Conservation (phyloP, 1,140 invertebrate genomes). For the Bombus waltoni region DNA sequence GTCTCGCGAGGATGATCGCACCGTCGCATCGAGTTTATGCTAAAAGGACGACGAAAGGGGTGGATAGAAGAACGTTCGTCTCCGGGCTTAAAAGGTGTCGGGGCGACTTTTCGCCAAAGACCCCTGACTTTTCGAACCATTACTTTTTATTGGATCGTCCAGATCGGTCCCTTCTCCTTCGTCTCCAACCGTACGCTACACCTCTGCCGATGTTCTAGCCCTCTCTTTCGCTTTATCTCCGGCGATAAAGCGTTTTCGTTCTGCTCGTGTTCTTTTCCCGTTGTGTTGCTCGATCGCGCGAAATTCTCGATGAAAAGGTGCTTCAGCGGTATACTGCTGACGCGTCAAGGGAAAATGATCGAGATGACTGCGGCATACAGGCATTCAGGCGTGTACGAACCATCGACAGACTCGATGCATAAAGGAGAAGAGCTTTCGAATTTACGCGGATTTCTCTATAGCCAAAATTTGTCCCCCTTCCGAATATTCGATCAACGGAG, state of each 20-base stretch:
- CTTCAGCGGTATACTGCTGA: conserved; percentile 51
- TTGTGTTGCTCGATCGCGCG: conserved; percentile 53
- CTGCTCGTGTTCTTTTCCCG: conserved; percentile 35
- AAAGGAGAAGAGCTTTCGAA: neutral
- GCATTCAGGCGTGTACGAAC: neutral
- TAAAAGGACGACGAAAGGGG: conserved; percentile 61
- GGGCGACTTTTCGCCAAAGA: conserved; percentile 76
- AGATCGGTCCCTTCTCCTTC: conserved; percentile 38
- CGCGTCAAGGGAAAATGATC: conserved; percentile 52
- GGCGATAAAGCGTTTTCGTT: conserved; percentile 22
- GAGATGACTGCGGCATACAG: conserved; percentile 47
- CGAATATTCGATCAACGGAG: too few relatives aligned
- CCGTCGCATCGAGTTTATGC: conserved; percentile 71
- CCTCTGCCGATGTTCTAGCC: conserved; percentile 3
- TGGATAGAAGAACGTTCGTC: conserved; percentile 58
- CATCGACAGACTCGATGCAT: neutral
- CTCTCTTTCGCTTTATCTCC: neutral
- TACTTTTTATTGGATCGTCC: conserved; percentile 70
- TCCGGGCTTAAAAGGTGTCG: conserved; percentile 77
- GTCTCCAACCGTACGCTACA: neutral
- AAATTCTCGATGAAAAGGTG: conserved; percentile 55
- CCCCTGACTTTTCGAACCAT: conserved; percentile 68
- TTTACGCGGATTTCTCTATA: neutral
- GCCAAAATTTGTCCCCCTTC: too few relatives aligned
- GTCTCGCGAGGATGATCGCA: conserved; percentile 69